Evolutionary conservation across 2,797 vertebrate genomes (phyloP).

Genomic region (Galagoides demidoff): DNA sequence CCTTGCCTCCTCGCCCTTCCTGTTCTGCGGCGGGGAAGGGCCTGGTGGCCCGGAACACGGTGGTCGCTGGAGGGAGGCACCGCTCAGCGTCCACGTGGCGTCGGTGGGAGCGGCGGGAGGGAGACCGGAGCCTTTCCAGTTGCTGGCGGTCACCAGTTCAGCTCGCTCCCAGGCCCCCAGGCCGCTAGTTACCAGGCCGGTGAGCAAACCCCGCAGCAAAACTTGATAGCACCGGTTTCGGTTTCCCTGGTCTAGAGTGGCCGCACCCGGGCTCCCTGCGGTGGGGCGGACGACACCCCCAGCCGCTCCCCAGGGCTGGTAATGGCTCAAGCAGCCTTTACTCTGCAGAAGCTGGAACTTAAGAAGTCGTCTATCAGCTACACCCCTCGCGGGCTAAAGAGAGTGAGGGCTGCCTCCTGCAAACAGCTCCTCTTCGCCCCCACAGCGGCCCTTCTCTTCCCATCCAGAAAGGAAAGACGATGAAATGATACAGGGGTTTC

Average conservation of each 20-base stretch:
- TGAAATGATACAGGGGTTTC: neutral
- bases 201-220: neutral
- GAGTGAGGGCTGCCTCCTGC: neutral
- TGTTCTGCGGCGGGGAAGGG: neutral
- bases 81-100: too few relatives aligned
- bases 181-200: neutral
- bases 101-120: neutral
- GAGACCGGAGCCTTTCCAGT: neutral
- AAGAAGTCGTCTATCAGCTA: neutral
- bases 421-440: neutral
- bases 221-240: neutral
- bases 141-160: neutral
- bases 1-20: neutral
- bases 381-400: too few relatives aligned
- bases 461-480: neutral
- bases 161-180: neutral
- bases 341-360: neutral
- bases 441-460: neutral
- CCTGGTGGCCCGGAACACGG: too few relatives aligned
- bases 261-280: neutral
- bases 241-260: neutral
- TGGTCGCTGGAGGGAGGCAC: rapidly evolving
- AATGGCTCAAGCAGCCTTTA: too few relatives aligned
- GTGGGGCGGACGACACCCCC: rapidly evolving
- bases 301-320: neutral